A percentile compares a stretch with the other conserved stretches of the same genome.
Conservation (phyloP, 2,113 vertebrate genomes). For the Brachypteracias leptosomus region DNA sequence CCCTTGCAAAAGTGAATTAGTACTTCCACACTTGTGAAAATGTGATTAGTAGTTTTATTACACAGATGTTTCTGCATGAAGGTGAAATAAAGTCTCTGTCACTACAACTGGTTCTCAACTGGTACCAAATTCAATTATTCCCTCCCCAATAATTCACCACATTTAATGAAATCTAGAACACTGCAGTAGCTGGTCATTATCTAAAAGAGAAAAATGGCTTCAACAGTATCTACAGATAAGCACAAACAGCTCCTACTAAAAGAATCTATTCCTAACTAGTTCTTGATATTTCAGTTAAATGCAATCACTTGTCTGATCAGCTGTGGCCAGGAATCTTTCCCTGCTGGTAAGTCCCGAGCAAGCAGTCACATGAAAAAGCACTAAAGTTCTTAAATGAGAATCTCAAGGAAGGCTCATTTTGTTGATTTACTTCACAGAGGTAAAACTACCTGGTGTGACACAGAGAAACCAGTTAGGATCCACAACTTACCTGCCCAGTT, state of each 20-base stretch:
- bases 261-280: neutral
- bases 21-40: neutral
- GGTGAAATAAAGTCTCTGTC: neutral
- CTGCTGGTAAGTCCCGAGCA: neutral
- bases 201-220: neutral
- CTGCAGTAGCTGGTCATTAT: neutral
- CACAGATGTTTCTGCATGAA: neutral
- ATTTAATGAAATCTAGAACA: neutral
- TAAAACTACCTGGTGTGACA: neutral
- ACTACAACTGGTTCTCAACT: neutral
- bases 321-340: neutral
- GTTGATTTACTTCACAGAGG: neutral
- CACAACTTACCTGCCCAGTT: neutral
- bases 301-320: constrained; percentile 34
- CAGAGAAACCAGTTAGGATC: neutral
- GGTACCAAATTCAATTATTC: neutral
- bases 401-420: neutral
- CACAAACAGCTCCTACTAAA: neutral
- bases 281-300: neutral
- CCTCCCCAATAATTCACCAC: neutral
- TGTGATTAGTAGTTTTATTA: neutral
- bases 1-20: neutral
- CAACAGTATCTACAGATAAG: neutral
- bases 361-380: neutral
- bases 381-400: neutral